These are phyloP conservation scores for Augochlora pura DNA, from an alignment of 1,140 invertebrate genomes.

Conservation along the genomic window DNA sequence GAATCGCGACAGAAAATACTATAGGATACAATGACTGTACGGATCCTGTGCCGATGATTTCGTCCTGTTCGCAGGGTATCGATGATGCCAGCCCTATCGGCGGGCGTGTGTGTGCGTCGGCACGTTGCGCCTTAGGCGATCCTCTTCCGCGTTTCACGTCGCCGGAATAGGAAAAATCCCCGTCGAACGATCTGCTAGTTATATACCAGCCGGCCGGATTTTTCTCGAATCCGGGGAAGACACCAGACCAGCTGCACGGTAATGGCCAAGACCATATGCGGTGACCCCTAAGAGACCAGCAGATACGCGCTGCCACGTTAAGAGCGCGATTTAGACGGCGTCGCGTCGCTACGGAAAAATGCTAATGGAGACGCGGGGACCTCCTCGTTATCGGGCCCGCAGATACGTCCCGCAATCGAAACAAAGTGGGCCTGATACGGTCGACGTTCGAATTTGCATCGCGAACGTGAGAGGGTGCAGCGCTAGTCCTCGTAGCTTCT, in stretches of 20 bases:
- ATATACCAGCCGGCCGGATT: slow-evolving; percentile 35
- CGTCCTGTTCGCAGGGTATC: slow-evolving; percentile 29
- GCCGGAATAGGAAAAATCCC: slow-evolving; percentile 61
- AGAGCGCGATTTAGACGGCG: slow-evolving; percentile 4
- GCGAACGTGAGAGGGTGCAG: no score
- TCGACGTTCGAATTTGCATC: no score
- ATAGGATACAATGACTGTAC: no score
- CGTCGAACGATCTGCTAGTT: slow-evolving; percentile 33
- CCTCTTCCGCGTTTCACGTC: slow-evolving; percentile 66
- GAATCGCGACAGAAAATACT: no score
- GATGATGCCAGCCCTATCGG: neutral
- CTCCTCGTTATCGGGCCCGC: neutral
- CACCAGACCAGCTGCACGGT: slow-evolving; percentile 8
- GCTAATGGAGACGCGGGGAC: slow-evolving; percentile 11
- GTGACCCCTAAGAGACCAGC: neutral
- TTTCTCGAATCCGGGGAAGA: neutral
- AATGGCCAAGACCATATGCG: slow-evolving; percentile 19
- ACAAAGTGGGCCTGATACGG: neutral
- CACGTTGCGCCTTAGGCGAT: slow-evolving; percentile 45
- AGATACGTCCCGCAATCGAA: neutral
- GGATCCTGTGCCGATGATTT: slow-evolving; percentile 68
- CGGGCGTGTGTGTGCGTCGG: neutral
- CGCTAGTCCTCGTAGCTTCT: no score
- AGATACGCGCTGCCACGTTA: slow-evolving; percentile 21
- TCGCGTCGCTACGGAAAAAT: neutral